Evolutionary conservation across 2,113 vertebrate species (phyloP).

Genomic region (Rhinogobius similis): DNA sequence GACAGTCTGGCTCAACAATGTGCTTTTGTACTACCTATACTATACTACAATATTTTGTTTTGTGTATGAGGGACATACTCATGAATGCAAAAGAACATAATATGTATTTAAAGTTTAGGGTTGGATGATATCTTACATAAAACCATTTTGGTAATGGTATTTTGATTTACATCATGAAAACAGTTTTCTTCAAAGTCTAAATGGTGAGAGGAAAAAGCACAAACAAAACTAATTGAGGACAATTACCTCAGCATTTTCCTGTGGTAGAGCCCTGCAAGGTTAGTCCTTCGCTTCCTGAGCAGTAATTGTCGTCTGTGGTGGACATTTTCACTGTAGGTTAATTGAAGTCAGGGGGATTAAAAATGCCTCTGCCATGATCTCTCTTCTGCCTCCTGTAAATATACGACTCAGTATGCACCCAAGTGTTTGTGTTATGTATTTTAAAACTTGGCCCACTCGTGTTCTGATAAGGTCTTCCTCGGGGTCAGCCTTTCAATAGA

Average conservation of each 20-base stretch:
- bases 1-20: slow-evolving; percentile 3
- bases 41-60: neutral
- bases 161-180: no score
- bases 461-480: slow-evolving; percentile 56
- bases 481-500: slow-evolving; percentile 60
- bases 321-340: slow-evolving; percentile 56
- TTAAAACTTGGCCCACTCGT: slow-evolving; percentile 21
- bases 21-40: neutral
- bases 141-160: neutral
- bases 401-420: slow-evolving; percentile 7
- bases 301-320: slow-evolving; percentile 54
- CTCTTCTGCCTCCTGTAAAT: slow-evolving; percentile 39
- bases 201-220: slow-evolving; percentile 15
- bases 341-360: slow-evolving; percentile 71
- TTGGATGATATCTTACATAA: neutral
- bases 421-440: slow-evolving; percentile 23
- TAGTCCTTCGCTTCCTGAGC: slow-evolving; percentile 39
- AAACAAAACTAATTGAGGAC: slow-evolving; percentile 42
- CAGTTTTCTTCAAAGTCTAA: slow-evolving; percentile 15
- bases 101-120: neutral
- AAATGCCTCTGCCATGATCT: slow-evolving; percentile 57
- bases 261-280: slow-evolving; percentile 18
- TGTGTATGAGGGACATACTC: neutral
- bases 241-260: slow-evolving; percentile 35
- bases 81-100: neutral